Conservation (phyloP, 2,797 vertebrate species). For the Tragopan temminckii region DNA sequence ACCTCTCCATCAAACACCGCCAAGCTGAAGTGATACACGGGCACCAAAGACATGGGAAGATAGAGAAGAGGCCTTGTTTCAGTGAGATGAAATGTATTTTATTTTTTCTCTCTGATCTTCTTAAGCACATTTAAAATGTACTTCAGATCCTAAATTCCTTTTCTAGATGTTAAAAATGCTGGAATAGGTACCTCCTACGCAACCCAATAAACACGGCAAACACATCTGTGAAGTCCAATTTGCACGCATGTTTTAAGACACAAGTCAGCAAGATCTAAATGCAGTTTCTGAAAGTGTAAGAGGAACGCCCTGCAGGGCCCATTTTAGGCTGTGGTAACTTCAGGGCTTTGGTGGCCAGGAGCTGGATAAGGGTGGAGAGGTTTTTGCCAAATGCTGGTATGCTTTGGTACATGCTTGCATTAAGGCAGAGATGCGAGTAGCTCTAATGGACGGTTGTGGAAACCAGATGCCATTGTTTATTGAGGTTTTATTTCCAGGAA, state of each 20-base stretch:
- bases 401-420: background rate
- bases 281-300: background rate
- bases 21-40: background rate
- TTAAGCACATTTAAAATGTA: background rate
- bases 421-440: background rate
- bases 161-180: background rate
- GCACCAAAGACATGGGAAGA: background rate
- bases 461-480: constrained; percentile 17
- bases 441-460: background rate
- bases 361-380: background rate
- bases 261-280: background rate
- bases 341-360: background rate
- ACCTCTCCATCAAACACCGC: background rate
- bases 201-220: constrained; percentile 14
- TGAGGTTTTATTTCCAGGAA: constrained; percentile 50
- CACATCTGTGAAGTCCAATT: constrained; percentile 1
- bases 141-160: background rate
- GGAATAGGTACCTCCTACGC: background rate
- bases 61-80: background rate
- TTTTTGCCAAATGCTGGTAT: background rate
- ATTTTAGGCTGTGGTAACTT: background rate
- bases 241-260: background rate
- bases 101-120: background rate
- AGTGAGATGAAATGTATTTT: background rate
- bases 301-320: background rate